A percentile compares a stretch with the other conserved stretches of the same genome.
phyloP scores from a whole-genome alignment of 2,113 vertebrate species.

The Chaetodon trifascialis region DNA sequence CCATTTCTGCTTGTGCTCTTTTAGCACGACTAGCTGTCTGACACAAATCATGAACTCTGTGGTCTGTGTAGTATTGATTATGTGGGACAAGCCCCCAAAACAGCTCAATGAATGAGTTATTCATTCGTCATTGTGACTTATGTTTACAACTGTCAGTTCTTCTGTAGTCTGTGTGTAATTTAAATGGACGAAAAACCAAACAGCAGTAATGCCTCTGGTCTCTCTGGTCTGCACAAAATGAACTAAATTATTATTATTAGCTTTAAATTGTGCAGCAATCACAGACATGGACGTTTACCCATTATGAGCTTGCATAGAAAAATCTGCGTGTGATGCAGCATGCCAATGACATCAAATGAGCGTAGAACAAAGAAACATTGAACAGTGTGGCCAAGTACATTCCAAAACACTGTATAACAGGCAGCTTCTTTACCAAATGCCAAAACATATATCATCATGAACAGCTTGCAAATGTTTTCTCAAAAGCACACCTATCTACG shows the following conservation, averaged over 20 bases:
- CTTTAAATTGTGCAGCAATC: background rate
- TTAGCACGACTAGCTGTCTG: background rate
- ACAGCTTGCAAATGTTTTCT: background rate
- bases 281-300: background rate
- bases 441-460: background rate
- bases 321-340: background rate
- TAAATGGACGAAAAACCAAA: background rate
- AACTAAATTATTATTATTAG: background rate
- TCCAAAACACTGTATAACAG: slow-evolving; percentile 7
- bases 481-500: slow-evolving; percentile 15
- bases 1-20: background rate
- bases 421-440: background rate
- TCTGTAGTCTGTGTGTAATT: background rate
- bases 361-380: background rate
- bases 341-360: background rate
- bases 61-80: background rate
- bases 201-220: background rate
- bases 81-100: background rate
- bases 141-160: background rate
- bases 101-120: background rate
- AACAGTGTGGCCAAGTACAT: background rate
- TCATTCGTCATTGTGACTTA: background rate
- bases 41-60: no score
- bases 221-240: background rate
- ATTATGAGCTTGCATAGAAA: background rate